phyloP scores from a whole-genome alignment of 2,113 vertebrate species.

The Myotis lucifugus region DNA sequence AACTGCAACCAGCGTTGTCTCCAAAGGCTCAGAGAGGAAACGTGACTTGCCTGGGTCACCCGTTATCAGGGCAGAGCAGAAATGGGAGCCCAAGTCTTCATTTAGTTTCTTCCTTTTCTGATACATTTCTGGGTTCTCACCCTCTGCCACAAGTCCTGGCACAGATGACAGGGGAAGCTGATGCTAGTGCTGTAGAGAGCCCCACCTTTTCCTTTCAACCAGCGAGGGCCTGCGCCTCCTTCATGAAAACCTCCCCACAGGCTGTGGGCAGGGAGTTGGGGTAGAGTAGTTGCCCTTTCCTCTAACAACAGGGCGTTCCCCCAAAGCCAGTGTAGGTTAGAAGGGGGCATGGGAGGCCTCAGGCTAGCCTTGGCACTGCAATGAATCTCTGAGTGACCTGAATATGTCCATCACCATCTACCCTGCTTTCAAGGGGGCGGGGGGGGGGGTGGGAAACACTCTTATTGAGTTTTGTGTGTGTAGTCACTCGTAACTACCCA shows the following conservation, averaged over 20 bases:
- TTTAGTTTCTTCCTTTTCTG: neutral
- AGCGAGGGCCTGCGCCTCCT: neutral
- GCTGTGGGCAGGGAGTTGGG: neutral
- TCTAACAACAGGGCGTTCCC: neutral
- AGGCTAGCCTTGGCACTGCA: neutral
- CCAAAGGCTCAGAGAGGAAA: neutral
- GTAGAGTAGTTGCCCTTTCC: neutral
- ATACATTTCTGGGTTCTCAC: neutral
- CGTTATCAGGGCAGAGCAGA: neutral
- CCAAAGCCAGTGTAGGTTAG: neutral
- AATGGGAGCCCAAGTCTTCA: neutral
- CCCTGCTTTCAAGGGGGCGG: neutral
- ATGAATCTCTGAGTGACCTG: neutral
- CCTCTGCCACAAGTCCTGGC: neutral
- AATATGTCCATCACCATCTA: neutral
- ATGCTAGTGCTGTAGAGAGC: neutral
- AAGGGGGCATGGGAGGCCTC: neutral
- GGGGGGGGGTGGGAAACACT: neutral
- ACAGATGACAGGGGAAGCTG: neutral
- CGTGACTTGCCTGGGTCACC: neutral
- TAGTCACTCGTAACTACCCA: neutral
- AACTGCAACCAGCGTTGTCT: neutral
- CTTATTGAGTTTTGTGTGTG: neutral
- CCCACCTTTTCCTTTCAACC: neutral
- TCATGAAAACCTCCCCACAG: neutral